phyloP scores from a whole-genome alignment of 2,888 invertebrate genomes.

The Leptopilina myrica region DNA sequence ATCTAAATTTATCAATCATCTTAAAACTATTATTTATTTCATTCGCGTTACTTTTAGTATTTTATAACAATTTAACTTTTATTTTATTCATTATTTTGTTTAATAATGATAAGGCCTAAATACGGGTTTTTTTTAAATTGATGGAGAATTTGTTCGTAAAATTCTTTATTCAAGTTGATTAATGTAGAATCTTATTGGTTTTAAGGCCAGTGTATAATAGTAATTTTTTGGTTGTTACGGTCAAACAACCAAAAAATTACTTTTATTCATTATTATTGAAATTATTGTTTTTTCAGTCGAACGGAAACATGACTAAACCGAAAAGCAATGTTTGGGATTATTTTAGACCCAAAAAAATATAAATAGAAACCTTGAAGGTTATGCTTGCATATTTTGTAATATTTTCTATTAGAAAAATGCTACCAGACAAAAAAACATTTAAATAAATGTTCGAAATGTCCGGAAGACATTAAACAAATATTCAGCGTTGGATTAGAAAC shows the following conservation, averaged over 20 bases:
- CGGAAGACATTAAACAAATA: neutral
- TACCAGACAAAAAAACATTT: slow-evolving; percentile 19
- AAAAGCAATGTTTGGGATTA: neutral
- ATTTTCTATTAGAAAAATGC: slow-evolving; percentile 4
- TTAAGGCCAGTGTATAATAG: too few species aligned
- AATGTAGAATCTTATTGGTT: too few species aligned
- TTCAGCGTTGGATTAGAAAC: neutral
- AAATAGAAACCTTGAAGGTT: neutral
- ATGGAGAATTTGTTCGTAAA: too few species aligned
- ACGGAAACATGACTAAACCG: slow-evolving; percentile 54
- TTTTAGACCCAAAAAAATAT: neutral
- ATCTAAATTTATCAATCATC: slow-evolving; percentile 5
- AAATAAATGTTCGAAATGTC: neutral
- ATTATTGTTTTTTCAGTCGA: slow-evolving; percentile 37
- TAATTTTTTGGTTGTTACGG: too few species aligned
- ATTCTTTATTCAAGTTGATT: too few species aligned
- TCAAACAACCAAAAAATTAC: too few species aligned
- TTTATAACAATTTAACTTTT: neutral
- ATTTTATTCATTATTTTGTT: too few species aligned
- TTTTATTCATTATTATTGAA: neutral
- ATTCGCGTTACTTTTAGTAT: neutral
- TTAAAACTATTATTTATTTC: neutral
- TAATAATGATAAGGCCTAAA: too few species aligned
- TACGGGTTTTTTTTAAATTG: too few species aligned
- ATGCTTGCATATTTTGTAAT: slow-evolving; percentile 14